phyloP scores from a whole-genome alignment of 1,140 invertebrate species.

The Drosophila pectinifera region DNA sequence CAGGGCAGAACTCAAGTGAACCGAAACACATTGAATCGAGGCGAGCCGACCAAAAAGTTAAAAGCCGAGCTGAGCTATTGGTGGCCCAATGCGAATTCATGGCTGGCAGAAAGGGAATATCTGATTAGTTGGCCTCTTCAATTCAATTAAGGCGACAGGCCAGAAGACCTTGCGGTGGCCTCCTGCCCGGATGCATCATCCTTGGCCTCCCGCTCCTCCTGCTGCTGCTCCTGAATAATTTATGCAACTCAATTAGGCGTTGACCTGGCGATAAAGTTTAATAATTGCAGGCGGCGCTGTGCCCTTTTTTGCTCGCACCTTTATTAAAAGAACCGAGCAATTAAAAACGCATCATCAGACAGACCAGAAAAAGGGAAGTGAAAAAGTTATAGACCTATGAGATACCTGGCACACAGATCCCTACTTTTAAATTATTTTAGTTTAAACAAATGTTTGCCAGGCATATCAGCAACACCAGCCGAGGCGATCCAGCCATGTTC shows the following conservation, averaged over 20 bases:
- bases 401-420: constrained; percentile 1
- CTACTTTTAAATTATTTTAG: background rate
- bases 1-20: constrained; percentile 12
- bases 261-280: constrained; percentile 50
- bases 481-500: too few relatives aligned
- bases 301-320: constrained; percentile 29
- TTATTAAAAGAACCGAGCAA: constrained; percentile 71
- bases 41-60: constrained; percentile 36
- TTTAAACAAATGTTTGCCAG: too few relatives aligned
- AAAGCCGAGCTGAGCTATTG: constrained; percentile 8
- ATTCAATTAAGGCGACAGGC: constrained; percentile 65
- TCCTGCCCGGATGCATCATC: constrained; percentile 19
- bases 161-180: constrained; percentile 28
- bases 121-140: constrained; percentile 65
- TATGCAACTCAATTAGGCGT: constrained; percentile 68
- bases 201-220: constrained; percentile 1
- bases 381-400: background rate
- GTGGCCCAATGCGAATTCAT: constrained; percentile 48
- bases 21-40: constrained; percentile 23
- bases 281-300: constrained; percentile 40
- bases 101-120: constrained; percentile 64
- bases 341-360: constrained; percentile 69
- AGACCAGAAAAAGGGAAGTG: constrained; percentile 1
- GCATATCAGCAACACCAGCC: too few relatives aligned
- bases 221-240: constrained; percentile 40